Evolutionary conservation across 2,113 vertebrate species (phyloP), one percentile per base, ranked within the genome.

Genomic region (Oreocharis arfaki): DNA sequence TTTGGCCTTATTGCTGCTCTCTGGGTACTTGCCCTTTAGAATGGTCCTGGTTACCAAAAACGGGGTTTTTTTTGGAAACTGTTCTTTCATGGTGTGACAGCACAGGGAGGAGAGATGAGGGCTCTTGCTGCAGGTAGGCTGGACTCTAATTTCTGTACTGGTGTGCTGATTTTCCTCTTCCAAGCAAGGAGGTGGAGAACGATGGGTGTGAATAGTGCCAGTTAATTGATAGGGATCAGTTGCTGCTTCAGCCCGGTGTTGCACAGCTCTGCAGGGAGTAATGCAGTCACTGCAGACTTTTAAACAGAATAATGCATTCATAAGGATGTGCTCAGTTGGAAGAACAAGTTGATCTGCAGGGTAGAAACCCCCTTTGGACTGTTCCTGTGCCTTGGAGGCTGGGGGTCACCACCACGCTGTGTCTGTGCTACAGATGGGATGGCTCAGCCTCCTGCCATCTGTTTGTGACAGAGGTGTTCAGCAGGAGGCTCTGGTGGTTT

Each of bases 291-390:
- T 8, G 61, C 28, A 55, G 1, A 5, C 5, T 56, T 41, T 17
- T 6, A 22, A 3, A 1, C 10, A 0, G 3, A 23, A 3, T 19
- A 13, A 19, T 35, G 28, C 9, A 10, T 37, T 68, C 7, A 3
- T 22, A 9, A 64, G 7, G 28, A 75, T 46, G 19, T 5, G 27
- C 3, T 30, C 28, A 12, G 11, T 17, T 89, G 50, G 44, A 67
- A 67, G 71, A 10, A 76, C 39, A 3, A 21, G 75, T 5, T 60
- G 8, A 6, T 11, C 39, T n/a, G 68, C 27, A 27, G 30, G 27
- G 9, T 7, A 18, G 28, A 5, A 59, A 26, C n/a, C 13, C 4
- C 8, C 52, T 10, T 7, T 44, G 55, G 3, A 0, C 3, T 57
- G 49, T 4, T 35, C 4, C 16, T 89, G 21, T 44, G 41, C 6